Conservation (phyloP, 2,113 vertebrate genomes). For the Festucalex cinctus region DNA sequence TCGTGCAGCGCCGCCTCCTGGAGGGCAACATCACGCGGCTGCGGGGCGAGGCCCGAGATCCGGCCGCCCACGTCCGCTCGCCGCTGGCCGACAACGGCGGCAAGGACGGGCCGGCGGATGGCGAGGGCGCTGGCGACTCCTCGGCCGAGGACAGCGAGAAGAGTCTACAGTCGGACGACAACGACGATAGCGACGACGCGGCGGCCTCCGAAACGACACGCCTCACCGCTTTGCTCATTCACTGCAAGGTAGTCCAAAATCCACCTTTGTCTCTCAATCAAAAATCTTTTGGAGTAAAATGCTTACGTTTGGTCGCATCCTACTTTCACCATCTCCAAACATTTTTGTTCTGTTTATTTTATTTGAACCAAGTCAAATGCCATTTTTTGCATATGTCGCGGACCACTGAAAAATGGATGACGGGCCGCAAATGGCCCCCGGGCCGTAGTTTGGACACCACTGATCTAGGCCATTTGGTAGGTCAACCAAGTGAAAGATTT, state of each 20-base stretch:
- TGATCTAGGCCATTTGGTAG: not conserved
- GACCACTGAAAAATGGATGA: too few species aligned
- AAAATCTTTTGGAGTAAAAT: too few species aligned
- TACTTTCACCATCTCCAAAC: too few species aligned
- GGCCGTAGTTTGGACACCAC: too few species aligned
- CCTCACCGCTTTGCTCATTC: conserved; percentile 74
- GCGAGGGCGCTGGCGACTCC: conserved; percentile 74
- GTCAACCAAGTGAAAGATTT: not conserved
- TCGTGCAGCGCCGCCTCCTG: conserved; percentile 87
- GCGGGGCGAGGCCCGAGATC: conserved; percentile 66
- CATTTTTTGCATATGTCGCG: too few species aligned
- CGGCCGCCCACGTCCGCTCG: conserved; percentile 60
- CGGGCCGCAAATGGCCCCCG: too few species aligned
- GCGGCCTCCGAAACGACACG: conserved; percentile 41
- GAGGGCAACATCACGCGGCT: conserved; percentile 82
- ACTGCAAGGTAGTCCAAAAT: conserved; percentile 80
- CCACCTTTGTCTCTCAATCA: not conserved
- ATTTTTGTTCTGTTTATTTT: too few species aligned
- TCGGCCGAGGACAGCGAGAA: conserved; percentile 75
- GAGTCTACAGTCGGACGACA: conserved; percentile 72
- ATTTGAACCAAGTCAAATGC: too few species aligned
- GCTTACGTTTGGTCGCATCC: too few species aligned
- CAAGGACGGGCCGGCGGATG: conserved; percentile 44
- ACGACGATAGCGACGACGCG: conserved; percentile 57
- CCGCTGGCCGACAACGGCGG: conserved; percentile 73